phyloP scores from a whole-genome alignment of 2,113 vertebrate species.

The Agapornis roseicollis region DNA sequence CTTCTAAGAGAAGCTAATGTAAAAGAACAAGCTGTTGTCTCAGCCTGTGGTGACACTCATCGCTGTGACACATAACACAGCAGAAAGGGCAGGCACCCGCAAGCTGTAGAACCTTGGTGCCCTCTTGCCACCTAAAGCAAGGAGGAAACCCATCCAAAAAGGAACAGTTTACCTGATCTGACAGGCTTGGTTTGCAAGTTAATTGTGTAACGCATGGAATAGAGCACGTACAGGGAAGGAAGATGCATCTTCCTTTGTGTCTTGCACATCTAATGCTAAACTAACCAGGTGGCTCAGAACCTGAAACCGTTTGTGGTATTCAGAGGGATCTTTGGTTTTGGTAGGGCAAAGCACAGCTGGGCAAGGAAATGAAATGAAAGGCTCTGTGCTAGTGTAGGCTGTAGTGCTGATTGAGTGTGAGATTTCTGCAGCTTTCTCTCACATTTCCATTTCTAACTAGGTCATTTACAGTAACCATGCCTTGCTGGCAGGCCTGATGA shows the following conservation, averaged over 20 bases:
- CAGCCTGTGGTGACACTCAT: neutral
- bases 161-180: neutral
- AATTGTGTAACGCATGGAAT: neutral
- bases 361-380: neutral
- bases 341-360: neutral
- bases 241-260: neutral
- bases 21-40: neutral
- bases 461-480: neutral
- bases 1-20: neutral
- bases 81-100: neutral
- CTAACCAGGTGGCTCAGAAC: neutral
- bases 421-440: neutral
- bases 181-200: neutral
- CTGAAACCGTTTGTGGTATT: rapidly evolving
- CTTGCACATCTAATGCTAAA: neutral
- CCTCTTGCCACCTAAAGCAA: neutral
- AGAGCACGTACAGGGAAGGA: neutral
- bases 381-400: neutral
- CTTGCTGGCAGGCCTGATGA: neutral
- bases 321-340: neutral
- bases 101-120: neutral
- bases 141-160: neutral
- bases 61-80: neutral
- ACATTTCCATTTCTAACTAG: neutral
- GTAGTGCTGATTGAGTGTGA: neutral